Conservation (phyloP, 2,797 vertebrate species). For the Leptatherina wallacei region DNA sequence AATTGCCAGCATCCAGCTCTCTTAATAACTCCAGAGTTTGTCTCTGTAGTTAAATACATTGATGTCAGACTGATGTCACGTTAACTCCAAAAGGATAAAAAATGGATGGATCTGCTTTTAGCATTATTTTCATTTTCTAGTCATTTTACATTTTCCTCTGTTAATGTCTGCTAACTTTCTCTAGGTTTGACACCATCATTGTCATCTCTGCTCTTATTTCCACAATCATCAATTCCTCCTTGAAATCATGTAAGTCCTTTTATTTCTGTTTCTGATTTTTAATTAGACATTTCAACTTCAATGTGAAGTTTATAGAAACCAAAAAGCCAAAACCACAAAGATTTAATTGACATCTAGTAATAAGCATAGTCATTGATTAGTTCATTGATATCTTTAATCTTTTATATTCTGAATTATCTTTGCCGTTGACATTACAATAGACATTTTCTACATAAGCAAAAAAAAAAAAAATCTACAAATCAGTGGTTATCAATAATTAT, state of each 20-base stretch:
- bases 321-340: background rate
- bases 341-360: background rate
- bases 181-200: conserved; percentile 93
- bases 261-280: background rate
- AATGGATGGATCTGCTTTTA: conserved; percentile 9
- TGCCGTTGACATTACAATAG: no score
- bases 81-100: background rate
- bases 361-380: background rate
- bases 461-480: no score
- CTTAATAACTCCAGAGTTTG: background rate
- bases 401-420: no score
- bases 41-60: conserved; percentile 5
- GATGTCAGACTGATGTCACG: background rate
- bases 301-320: background rate
- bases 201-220: conserved; percentile 89
- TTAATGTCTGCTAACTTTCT: background rate
- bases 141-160: background rate
- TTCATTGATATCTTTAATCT: background rate
- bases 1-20: conserved; percentile 3
- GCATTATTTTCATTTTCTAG: background rate
- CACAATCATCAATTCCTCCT: conserved; percentile 83
- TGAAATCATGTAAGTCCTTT: conserved; percentile 84
- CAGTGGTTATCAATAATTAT: background rate
- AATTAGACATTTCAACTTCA: background rate
- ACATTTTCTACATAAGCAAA: no score